Evolutionary conservation across 2,797 vertebrate species (phyloP).

Genomic region (Oophaga sylvatica): DNA sequence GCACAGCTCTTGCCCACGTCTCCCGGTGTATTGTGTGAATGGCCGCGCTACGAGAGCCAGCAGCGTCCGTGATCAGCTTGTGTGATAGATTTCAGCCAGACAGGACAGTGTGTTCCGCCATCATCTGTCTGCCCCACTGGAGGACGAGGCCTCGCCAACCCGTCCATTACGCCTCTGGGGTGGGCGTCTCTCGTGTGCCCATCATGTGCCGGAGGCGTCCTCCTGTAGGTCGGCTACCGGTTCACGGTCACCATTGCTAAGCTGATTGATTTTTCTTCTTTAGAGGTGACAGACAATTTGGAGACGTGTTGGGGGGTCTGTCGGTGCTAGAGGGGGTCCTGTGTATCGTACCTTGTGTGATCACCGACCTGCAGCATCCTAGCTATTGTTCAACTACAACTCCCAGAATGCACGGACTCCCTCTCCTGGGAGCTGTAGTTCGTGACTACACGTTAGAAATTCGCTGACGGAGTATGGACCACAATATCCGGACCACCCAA

Average conservation of each 20-base stretch:
- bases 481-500: no score
- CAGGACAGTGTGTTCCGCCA: slow-evolving; percentile 36
- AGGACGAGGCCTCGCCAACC: background rate
- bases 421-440: no score
- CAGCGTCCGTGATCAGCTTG: background rate
- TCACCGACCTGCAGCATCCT: no score
- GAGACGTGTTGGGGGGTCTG: no score
- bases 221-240: background rate
- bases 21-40: background rate
- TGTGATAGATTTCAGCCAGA: slow-evolving; percentile 31
- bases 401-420: no score
- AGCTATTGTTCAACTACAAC: no score
- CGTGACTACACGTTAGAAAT: no score
- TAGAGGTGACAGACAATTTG: no score
- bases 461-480: no score
- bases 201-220: background rate
- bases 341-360: no score
- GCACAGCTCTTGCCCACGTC: background rate
- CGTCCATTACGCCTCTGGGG: background rate
- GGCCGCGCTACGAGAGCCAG: background rate
- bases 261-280: no score
- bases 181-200: background rate
- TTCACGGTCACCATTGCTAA: background rate
- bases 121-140: slow-evolving; percentile 7
- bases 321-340: no score